Base-by-base conservation (phyloP, 2,797 vertebrate species). In the Cyclura pinguis region DNA sequence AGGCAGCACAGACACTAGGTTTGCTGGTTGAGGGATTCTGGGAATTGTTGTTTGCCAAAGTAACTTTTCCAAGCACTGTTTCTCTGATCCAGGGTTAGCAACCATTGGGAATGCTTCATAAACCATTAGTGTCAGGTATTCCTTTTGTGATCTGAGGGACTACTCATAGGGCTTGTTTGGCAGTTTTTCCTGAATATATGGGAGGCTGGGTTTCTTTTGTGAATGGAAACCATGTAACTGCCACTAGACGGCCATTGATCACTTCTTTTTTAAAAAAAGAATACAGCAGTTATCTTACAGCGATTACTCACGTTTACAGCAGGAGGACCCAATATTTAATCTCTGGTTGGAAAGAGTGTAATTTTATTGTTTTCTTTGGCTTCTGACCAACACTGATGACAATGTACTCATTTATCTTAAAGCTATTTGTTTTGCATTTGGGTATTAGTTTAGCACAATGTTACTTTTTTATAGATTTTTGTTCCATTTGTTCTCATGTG, bases 361-460 rank as follows among this genome's bases (percentile, higher is more conserved):
- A 78, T 57, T 92, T 47, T 83, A 84, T 86, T 89, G 42, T 86
- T 89, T 87, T 82, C 77, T 59, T 86, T 86, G 87, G 20, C 84
- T 89, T 69, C 72, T 50, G 35, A 78, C 35, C 88, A 86, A 47
- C 50, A 47, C 6, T 67, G 59, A 76, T 42, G 42, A 83, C 32
- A 69, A 64, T 83, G 35, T 72, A 18, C 42, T 42, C 42, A 42
- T 42, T 42, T 80, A 80, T 14, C 8, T 82, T 92, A 86, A 16
- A 92, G 47, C 84, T 86, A 29, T 77, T 85, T 62, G 74, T 59
- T 91, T 86, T 77, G 32, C 32, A 88, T 64, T 74, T 86, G 77
- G 72, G 12, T 82, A 77, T 86, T 77, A 78, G 29, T 86, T 77
- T 50, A 82, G 47, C 6, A 77, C 35, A 16, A 50, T 12, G 59